Conservation (phyloP, 2,113 vertebrate species). For the Myiozetetes cayanensis region DNA sequence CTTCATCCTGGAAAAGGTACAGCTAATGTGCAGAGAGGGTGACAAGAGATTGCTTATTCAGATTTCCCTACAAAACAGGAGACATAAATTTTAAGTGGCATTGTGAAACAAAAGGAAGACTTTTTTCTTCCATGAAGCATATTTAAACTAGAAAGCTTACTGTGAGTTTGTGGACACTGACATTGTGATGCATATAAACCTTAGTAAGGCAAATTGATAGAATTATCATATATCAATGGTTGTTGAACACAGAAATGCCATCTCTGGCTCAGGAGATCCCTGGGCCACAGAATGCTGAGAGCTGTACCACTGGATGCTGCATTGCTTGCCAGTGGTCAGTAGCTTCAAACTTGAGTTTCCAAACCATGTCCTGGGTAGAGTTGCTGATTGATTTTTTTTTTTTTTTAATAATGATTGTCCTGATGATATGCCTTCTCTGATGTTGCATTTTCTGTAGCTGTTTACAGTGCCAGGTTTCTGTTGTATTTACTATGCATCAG, state of each 20-base stretch:
- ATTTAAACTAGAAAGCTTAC: not conserved
- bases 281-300: not conserved
- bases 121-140: not conserved
- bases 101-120: not conserved
- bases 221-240: not conserved
- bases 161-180: not conserved
- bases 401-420: not conserved
- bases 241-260: not conserved
- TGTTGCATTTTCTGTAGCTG: not conserved
- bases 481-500: not conserved
- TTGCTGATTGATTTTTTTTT: not conserved
- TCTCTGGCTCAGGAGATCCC: not conserved
- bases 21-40: not conserved
- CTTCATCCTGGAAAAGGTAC: not conserved
- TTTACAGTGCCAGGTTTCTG: not conserved
- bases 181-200: not conserved
- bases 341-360: not conserved
- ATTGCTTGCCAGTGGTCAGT: not conserved
- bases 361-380: accelerated
- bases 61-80: not conserved
- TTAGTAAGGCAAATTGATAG: not conserved
- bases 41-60: not conserved
- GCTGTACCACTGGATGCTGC: not conserved
- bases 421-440: not conserved
- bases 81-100: not conserved